Percentiles rank a stretch among this genome's conserved stretches.
Evolutionary conservation across 2,888 invertebrate species (phyloP).

Genomic region (Carpatolechia fugitivella): DNA sequence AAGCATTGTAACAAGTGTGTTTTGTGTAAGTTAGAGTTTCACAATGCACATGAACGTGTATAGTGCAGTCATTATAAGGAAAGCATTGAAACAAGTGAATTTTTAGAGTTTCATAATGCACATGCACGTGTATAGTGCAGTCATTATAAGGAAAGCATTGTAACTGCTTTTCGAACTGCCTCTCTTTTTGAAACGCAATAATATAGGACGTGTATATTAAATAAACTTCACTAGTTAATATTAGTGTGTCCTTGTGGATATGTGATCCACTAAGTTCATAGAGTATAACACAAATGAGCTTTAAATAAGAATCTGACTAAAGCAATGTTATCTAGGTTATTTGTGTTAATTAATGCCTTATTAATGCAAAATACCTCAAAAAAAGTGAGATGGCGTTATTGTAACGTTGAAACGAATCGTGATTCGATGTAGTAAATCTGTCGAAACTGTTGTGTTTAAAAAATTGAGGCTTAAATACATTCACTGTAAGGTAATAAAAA

Average conservation of each 20-base stretch:
- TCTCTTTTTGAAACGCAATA: slow-evolving; percentile 33
- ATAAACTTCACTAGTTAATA: background rate
- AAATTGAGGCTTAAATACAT: slow-evolving; percentile 44
- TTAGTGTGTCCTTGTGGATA: background rate
- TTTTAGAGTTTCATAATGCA: background rate
- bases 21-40: slow-evolving; percentile 16
- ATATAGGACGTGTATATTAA: background rate
- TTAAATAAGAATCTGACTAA: background rate
- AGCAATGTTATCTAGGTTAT: background rate
- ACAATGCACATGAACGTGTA: background rate
- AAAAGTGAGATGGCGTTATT: background rate
- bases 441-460: slow-evolving; percentile 40
- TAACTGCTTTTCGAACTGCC: slow-evolving; percentile 10
- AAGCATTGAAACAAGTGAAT: background rate
- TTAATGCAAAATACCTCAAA: background rate
- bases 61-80: background rate
- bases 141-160: no score
- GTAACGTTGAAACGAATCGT: background rate
- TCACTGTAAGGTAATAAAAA: slow-evolving; percentile 76
- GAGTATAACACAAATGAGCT: background rate
- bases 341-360: background rate
- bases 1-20: background rate
- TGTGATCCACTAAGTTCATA: background rate
- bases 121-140: background rate
- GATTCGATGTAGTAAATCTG: background rate